These are phyloP conservation scores for Chaetodon auriga DNA, from an alignment of 2,113 vertebrate species.

Conservation along the genomic window DNA sequence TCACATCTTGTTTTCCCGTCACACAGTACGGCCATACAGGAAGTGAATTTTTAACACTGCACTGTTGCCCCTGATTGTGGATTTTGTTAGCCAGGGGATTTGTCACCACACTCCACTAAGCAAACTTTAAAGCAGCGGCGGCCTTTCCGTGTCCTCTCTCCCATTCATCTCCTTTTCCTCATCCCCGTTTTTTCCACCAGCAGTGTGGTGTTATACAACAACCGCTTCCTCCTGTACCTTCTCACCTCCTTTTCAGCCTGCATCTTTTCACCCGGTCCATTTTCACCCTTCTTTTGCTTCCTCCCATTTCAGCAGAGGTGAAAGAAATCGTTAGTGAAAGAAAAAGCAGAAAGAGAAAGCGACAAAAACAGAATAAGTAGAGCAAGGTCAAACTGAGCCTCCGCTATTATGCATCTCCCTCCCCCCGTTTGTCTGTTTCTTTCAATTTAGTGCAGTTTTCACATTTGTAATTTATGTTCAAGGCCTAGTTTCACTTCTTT, in stretches of 20 bases:
- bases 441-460: constrained; percentile 22
- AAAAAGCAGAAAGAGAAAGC: background rate
- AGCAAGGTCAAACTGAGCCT: constrained; percentile 56
- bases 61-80: constrained; percentile 12
- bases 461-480: constrained; percentile 7
- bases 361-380: constrained; percentile 21
- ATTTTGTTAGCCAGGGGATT: constrained; percentile 22
- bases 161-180: constrained; percentile 28
- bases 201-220: background rate
- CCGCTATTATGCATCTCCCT: constrained; percentile 1
- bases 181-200: constrained; percentile 12
- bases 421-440: background rate
- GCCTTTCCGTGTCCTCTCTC: constrained; percentile 3
- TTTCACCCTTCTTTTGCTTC: constrained; percentile 21
- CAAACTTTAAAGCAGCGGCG: constrained; percentile 18
- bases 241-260: constrained; percentile 33
- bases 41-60: constrained; percentile 11
- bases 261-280: constrained; percentile 44
- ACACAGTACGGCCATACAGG: background rate
- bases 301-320: constrained; percentile 33
- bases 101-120: constrained; percentile 41
- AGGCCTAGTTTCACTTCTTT: background rate
- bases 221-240: constrained; percentile 7
- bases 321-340: constrained; percentile 48
- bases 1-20: constrained; percentile 20